Evolutionary conservation across 2,797 vertebrate genomes (phyloP).

Genomic region (Thripadectes ignobilis): DNA sequence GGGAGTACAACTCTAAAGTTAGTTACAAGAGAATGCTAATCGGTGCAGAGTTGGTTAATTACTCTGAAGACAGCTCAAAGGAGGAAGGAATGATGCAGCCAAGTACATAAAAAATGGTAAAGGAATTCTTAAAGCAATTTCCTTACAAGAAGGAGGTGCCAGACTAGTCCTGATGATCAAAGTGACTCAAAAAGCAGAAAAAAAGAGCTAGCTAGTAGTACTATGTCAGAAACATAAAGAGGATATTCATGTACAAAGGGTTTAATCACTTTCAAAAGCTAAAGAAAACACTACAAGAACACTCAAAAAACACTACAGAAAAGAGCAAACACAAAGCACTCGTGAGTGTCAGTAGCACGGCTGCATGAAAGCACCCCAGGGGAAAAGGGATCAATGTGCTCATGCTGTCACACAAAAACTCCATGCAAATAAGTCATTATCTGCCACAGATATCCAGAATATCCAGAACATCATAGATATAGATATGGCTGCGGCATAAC

Average conservation of each 20-base stretch:
- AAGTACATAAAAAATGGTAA: not conserved
- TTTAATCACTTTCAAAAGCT: conserved; percentile 28
- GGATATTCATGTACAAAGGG: not conserved
- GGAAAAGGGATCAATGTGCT: not conserved
- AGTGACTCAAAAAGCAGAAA: not conserved
- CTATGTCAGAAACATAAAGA: conserved; percentile 4
- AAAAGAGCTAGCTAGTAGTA: not conserved
- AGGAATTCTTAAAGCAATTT: not conserved
- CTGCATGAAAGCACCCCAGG: not conserved
- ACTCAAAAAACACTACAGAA: not conserved
- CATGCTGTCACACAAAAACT: not conserved
- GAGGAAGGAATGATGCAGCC: not conserved
- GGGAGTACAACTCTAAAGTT: not conserved
- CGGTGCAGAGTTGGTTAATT: not conserved
- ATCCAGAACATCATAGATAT: not conserved
- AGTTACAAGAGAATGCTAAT: not conserved
- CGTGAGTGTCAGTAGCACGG: not conserved
- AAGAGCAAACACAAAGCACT: not conserved
- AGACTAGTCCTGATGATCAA: conserved; percentile 32
- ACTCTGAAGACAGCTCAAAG: not conserved
- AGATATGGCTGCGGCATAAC: not conserved
- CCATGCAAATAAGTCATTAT: not conserved
- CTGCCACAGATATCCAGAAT: not conserved
- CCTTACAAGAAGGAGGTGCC: not conserved
- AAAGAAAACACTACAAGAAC: not conserved